Evolutionary conservation across 2,888 invertebrate species (phyloP).

Genomic region (Mythimna vitellina): DNA sequence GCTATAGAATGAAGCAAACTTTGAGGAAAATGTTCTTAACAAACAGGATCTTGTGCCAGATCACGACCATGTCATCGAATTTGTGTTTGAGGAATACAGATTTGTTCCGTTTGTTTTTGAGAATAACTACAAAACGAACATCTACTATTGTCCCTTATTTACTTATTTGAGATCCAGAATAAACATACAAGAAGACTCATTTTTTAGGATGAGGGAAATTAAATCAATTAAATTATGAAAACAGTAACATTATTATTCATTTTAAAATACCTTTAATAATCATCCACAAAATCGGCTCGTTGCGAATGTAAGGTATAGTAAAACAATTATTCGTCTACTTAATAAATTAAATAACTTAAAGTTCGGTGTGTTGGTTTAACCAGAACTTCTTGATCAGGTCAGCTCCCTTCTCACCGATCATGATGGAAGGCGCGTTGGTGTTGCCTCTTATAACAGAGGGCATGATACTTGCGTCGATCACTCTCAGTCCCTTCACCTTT

Average conservation of each 20-base stretch:
- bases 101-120: neutral
- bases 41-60: neutral
- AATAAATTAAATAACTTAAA: slow-evolving; percentile 37
- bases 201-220: neutral
- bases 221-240: slow-evolving; percentile 13
- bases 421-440: slow-evolving; percentile 90
- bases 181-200: too few species aligned
- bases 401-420: slow-evolving; percentile 91
- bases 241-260: slow-evolving; percentile 23
- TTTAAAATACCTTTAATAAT: slow-evolving; percentile 5
- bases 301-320: neutral
- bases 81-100: neutral
- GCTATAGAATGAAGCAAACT: neutral
- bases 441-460: slow-evolving; percentile 90
- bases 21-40: slow-evolving; percentile 4
- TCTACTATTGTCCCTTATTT: too few species aligned
- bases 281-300: neutral
- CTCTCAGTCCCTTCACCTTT: slow-evolving; percentile 87
- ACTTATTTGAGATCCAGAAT: too few species aligned
- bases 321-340: slow-evolving; percentile 5
- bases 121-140: neutral
- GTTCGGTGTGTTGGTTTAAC: slow-evolving; percentile 66
- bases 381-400: slow-evolving; percentile 89
- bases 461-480: slow-evolving; percentile 91
- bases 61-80: neutral